Evolutionary conservation across 2,113 vertebrate genomes (phyloP), one percentile per base, ranked within the genome.

Genomic region (Lepus americanus): DNA sequence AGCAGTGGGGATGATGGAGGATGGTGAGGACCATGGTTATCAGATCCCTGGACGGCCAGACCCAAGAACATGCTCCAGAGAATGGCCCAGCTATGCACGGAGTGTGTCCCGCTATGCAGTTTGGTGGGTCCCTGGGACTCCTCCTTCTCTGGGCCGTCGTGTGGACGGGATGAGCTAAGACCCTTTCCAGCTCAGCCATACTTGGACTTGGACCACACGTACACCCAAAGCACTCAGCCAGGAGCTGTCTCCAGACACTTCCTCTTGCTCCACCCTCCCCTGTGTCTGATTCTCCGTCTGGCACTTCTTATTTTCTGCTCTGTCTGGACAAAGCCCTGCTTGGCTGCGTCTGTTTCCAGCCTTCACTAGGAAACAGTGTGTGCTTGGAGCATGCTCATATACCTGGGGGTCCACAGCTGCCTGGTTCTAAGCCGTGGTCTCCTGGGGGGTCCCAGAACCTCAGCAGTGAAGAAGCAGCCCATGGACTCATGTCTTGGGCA

Each of bases 231-330:
- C 87, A n/a, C 19, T 61, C 25, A 81, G 69, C 53, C 61, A 19
- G 86, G 36, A 16, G 19, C 36, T 6, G 9, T 76, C 29, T 80
- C 36, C 39, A 72, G 64, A 91, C 33, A 82, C 74, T 96, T 94
- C 95, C 89, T 94, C 87, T 82, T 19, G 13, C 66, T 70, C 72
- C 12, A 9, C 55, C 63, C 33, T 20, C n/a, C 70, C 64, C 87
- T 29, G 10, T 1, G 3, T 79, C 74, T 3, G 1, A 64, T 95
- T 96, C 93, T 87, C n/a, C 87, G 72, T 39, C 80, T 78, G 72
- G 66, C 22, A 63, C 61, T 83, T 96, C 44, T 90, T 55, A 7
- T 91, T 79, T 90, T 74, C 87, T 76, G 59, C 79, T n/a, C 77
- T 29, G 66, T 94, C 86, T 94, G 70, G 70, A 94, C 73, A 59